Conservation (phyloP, 2,797 vertebrate species). For the Rhyacichthys aspro region DNA sequence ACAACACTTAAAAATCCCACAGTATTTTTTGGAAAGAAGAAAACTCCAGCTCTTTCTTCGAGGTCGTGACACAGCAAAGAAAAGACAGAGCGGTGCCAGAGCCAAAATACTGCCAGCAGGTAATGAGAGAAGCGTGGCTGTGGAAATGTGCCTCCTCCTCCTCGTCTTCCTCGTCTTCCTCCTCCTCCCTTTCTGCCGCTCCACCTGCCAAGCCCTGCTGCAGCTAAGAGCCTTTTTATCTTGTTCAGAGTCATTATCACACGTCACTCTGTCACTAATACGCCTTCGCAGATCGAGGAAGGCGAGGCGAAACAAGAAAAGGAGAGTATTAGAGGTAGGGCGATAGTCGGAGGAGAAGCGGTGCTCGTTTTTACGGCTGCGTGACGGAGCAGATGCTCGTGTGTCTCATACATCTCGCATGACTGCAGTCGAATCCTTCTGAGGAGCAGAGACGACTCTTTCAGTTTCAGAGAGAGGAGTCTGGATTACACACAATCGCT, state of each 20-base stretch:
- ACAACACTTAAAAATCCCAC: too few species aligned
- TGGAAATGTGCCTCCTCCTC: conserved; percentile 25
- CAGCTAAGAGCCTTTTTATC: conserved; percentile 60
- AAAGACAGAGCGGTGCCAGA: conserved; percentile 35
- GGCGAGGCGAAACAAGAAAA: conserved; percentile 5
- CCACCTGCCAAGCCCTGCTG: conserved; percentile 34
- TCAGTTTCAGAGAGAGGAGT: conserved; percentile 30
- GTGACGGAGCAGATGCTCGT: conserved; percentile 16
- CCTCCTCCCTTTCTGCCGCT: conserved; percentile 27
- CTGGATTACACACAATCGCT: conserved; percentile 44
- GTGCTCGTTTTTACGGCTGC: conserved; percentile 20
- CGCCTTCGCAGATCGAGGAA: conserved; percentile 12
- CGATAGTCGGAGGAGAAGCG: conserved; percentile 17
- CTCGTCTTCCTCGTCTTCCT: conserved; percentile 11
- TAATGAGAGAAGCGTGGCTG: conserved; percentile 45
- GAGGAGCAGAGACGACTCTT: conserved; percentile 44
- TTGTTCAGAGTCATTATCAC: conserved; percentile 53
- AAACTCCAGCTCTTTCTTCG: too few species aligned
- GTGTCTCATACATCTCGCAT: conserved; percentile 46
- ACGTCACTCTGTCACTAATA: conserved; percentile 45
- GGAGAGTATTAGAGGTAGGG: conserved; percentile 11
- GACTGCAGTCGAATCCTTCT: conserved; percentile 50
- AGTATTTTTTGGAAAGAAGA: too few species aligned
- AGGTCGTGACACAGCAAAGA: conserved; percentile 18
- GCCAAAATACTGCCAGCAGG: conserved; percentile 44